Percentiles rank a stretch among this genome's conserved stretches.
These are phyloP conservation scores for Panagrolaimus sp. DNA, from an alignment of 1,140 invertebrate species.

Conservation along the genomic window DNA sequence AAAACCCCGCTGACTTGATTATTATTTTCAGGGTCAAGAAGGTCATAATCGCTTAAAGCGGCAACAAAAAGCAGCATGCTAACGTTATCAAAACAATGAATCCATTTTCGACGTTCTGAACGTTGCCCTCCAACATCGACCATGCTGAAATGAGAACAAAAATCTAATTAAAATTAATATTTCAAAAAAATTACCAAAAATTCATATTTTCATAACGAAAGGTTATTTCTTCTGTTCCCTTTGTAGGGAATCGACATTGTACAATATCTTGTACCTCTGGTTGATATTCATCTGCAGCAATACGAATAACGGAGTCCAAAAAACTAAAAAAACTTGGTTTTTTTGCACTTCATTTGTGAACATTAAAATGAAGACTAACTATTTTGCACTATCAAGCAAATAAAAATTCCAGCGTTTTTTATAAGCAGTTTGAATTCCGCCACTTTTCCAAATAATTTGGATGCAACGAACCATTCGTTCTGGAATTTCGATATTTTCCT, in stretches of 20 bases:
- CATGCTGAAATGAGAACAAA: neutral
- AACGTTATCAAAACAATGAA: slow-evolving; percentile 59
- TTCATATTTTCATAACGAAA: slow-evolving; percentile 65
- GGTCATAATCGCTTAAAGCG: slow-evolving; percentile 7
- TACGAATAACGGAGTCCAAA: neutral
- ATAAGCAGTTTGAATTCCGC: slow-evolving; percentile 15
- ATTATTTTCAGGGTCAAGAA: slow-evolving; percentile 4
- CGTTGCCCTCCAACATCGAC: slow-evolving; percentile 62
- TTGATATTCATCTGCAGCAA: neutral
- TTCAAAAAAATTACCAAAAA: slow-evolving; percentile 23
- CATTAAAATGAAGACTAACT: neutral
- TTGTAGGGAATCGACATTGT: slow-evolving; percentile 75
- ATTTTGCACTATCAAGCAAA: slow-evolving; percentile 17
- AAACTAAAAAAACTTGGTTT: neutral
- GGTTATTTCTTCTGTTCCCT: slow-evolving; percentile 83
- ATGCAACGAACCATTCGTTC: neutral
- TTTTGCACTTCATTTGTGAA: neutral
- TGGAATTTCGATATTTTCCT: neutral
- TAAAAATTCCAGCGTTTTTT: slow-evolving; percentile 14
- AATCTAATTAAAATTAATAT: too few relatives aligned
- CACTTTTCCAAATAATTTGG: slow-evolving; percentile 17
- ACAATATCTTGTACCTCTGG: slow-evolving; percentile 2
- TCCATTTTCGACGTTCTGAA: slow-evolving; percentile 65
- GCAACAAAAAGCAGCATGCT: slow-evolving; percentile 12
- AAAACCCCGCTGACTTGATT: neutral